A percentile compares a stretch with the other conserved stretches of the same genome.
Evolutionary conservation across 2,797 vertebrate genomes (phyloP).

Genomic region (Australoheros facetus): DNA sequence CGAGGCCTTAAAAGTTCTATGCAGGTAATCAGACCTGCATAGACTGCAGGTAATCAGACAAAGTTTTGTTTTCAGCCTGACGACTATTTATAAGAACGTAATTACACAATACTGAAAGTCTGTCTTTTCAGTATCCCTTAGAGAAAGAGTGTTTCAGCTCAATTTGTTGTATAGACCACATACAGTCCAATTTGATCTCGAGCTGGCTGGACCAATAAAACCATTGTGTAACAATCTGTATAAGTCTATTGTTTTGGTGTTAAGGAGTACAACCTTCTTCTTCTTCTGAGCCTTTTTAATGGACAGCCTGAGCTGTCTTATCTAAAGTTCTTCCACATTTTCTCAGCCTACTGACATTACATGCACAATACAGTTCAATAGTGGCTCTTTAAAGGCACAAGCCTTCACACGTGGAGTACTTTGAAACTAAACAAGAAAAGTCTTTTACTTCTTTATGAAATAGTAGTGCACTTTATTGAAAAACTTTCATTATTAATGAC

Average conservation of each 20-base stretch:
- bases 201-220: neutral
- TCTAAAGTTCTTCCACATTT: slow-evolving; percentile 1
- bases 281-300: neutral
- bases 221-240: neutral
- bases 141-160: neutral
- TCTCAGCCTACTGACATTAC: neutral
- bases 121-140: neutral
- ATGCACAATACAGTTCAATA: neutral
- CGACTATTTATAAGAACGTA: neutral
- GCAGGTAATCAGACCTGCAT: no score
- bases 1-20: no score
- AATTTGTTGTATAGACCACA: neutral
- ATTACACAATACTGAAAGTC: neutral
- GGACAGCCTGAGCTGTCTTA: neutral
- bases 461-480: neutral
- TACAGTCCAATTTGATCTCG: neutral
- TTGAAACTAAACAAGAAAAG: neutral
- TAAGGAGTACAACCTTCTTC: neutral
- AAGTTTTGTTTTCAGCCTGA: no score
- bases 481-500: slow-evolving; percentile 1
- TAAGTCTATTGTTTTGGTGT: neutral
- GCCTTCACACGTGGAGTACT: neutral
- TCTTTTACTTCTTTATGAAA: neutral
- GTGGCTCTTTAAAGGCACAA: neutral
- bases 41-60: no score